phyloP scores from a whole-genome alignment of 2,113 vertebrate species.

The Psittacus erithacus region DNA sequence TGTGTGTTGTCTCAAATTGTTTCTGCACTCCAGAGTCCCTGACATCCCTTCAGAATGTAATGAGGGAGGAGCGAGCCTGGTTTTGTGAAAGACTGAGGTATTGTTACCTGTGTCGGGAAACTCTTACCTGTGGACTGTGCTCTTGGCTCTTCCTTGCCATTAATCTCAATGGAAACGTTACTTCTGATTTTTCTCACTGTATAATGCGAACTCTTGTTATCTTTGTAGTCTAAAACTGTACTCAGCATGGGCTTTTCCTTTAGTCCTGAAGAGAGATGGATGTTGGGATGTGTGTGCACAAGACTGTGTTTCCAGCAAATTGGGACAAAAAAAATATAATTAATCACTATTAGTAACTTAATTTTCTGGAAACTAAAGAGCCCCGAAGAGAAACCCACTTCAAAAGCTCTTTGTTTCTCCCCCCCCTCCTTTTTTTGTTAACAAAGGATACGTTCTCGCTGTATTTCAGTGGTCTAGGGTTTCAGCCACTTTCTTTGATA shows the following conservation, averaged over 20 bases:
- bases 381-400: conserved; percentile 53
- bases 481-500: conserved; percentile 62
- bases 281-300: not conserved
- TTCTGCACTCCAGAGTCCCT: not conserved
- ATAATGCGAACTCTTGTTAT: conserved; percentile 6
- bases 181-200: conserved; percentile 14
- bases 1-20: not conserved
- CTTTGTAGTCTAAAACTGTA: not conserved
- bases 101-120: not conserved
- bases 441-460: not conserved
- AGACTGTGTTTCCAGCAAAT: not conserved
- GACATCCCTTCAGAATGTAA: not conserved
- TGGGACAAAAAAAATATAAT: not conserved
- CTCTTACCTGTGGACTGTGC: not conserved
- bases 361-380: conserved; percentile 23
- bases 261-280: not conserved
- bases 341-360: conserved; percentile 61
- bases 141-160: not conserved
- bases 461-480: conserved; percentile 40
- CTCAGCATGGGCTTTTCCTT: conserved; percentile 34
- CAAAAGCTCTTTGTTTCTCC: conserved; percentile 25
- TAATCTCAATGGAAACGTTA: not conserved
- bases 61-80: not conserved
- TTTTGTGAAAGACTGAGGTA: not conserved
- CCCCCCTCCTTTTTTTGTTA: not conserved